Conservation (phyloP, 2,797 vertebrate genomes). For the Lepilemur ruficaudatus region DNA sequence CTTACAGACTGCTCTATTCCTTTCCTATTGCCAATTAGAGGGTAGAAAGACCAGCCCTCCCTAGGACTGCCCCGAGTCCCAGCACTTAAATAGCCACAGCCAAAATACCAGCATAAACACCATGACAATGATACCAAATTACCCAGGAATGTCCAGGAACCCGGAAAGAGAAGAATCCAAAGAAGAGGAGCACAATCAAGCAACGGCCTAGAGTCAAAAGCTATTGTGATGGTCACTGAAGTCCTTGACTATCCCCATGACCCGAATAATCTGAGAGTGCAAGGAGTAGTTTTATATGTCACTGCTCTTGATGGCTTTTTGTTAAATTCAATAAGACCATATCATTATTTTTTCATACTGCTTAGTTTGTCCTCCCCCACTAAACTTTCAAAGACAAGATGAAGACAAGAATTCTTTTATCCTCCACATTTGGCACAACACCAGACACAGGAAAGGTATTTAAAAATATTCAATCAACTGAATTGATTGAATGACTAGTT, state of each 20-base stretch:
- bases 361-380: slow-evolving; percentile 22
- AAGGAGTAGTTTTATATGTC: not conserved
- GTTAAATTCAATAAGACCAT: not conserved
- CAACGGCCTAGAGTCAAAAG: not conserved
- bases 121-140: not conserved
- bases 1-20: not conserved
- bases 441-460: slow-evolving; percentile 7
- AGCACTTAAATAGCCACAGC: not conserved
- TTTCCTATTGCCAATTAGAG: not conserved
- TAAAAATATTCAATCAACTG: slow-evolving; percentile 46
- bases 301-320: not conserved
- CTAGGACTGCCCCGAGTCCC: not conserved
- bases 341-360: slow-evolving; percentile 20
- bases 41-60: not conserved
- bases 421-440: not conserved
- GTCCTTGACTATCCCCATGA: not conserved
- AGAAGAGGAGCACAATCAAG: not conserved
- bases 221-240: not conserved
- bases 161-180: slow-evolving; percentile 4
- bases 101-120: not conserved
- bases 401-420: slow-evolving; percentile 43
- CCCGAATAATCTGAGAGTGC: not conserved
- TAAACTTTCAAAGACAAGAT: slow-evolving; percentile 43
- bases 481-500: slow-evolving; percentile 32
- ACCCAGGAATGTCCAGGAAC: not conserved